Evolutionary conservation across 2,113 vertebrate species (phyloP).

Genomic region (Oreotrochilus melanogaster): DNA sequence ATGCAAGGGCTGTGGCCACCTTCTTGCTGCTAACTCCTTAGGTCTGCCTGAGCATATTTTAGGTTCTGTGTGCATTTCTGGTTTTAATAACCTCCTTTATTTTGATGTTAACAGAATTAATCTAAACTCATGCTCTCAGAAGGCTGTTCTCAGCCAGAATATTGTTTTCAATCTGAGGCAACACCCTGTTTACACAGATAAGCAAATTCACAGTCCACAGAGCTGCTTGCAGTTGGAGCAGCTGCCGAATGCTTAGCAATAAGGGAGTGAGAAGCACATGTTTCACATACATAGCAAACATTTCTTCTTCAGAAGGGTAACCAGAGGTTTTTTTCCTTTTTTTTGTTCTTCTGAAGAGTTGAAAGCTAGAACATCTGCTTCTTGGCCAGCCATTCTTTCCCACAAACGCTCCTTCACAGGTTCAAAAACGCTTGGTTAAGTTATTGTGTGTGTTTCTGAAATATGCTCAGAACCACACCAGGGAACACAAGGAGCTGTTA

Average conservation of each 20-base stretch:
- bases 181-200: conserved; percentile 62
- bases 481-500: background rate
- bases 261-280: conserved; percentile 15
- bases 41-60: background rate
- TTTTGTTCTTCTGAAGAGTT: background rate
- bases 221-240: conserved; percentile 12
- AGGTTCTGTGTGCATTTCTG: background rate
- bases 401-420: background rate
- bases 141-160: conserved; percentile 39
- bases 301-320: conserved; percentile 33
- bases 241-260: background rate
- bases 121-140: background rate
- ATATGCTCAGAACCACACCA: background rate
- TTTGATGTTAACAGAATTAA: background rate
- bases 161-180: conserved; percentile 46
- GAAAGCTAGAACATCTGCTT: conserved; percentile 47
- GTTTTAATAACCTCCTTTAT: background rate
- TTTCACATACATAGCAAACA: conserved; percentile 1
- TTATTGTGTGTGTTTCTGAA: background rate
- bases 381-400: conserved; percentile 27
- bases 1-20: background rate
- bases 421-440: background rate
- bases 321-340: background rate
- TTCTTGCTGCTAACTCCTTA: accelerated
- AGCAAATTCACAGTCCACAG: conserved; percentile 47